phyloP scores from a whole-genome alignment of 2,797 vertebrate species.

The Lycodopsis pacificus region DNA sequence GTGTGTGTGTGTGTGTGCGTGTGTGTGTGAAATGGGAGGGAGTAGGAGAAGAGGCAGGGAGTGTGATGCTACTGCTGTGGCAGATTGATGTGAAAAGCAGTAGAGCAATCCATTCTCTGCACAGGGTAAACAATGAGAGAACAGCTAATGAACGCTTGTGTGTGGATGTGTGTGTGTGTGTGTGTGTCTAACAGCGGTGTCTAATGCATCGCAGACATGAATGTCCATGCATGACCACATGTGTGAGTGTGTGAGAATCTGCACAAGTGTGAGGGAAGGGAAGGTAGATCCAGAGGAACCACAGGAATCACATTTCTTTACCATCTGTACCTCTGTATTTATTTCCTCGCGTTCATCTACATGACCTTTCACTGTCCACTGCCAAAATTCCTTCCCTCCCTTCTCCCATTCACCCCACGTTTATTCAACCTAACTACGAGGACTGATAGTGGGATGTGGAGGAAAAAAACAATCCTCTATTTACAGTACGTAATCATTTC shows the following conservation, averaged over 20 bases:
- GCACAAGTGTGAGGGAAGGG: conserved; percentile 21
- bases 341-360: conserved; percentile 24
- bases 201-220: conserved; percentile 15
- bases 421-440: not conserved
- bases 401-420: not conserved
- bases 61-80: conserved; percentile 46
- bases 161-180: conserved; percentile 5
- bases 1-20: conserved; percentile 6
- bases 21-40: not conserved
- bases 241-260: conserved; percentile 24
- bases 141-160: conserved; percentile 56
- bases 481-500: not conserved
- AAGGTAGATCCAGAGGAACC: conserved; percentile 40
- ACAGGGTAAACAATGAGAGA: conserved; percentile 61
- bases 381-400: not conserved
- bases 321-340: conserved; percentile 39
- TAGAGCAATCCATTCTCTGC: conserved; percentile 45
- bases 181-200: conserved; percentile 26
- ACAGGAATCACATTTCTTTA: conserved; percentile 36
- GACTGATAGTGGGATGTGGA: not conserved
- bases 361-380: conserved; percentile 20
- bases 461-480: not conserved
- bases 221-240: conserved; percentile 29
- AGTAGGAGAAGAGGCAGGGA: conserved; percentile 18
- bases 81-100: conserved; percentile 68